phyloP scores from a whole-genome alignment of 2,113 vertebrate species.

The Actenoides lindsayi region DNA sequence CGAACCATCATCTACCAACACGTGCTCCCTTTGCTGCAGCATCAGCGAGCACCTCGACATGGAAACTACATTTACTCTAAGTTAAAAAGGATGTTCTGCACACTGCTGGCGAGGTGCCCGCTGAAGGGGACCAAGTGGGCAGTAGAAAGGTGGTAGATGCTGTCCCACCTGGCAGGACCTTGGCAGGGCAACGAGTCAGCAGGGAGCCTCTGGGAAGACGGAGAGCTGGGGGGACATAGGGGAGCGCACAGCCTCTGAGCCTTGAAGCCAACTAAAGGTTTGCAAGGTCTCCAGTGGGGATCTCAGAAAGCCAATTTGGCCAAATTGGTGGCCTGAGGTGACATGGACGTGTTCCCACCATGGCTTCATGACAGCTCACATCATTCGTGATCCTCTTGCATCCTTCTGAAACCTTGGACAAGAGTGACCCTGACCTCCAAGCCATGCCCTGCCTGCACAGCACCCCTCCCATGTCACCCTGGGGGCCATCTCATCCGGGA shows the following conservation, averaged over 20 bases:
- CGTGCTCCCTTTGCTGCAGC: background rate
- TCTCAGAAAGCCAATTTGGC: background rate
- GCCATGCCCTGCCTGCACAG: background rate
- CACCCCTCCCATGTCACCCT: background rate
- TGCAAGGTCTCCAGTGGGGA: background rate
- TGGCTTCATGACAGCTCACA: background rate
- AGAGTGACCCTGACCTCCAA: background rate
- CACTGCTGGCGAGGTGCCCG: fast-evolving
- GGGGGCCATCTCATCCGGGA: fast-evolving
- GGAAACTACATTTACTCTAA: slow-evolving; percentile 62
- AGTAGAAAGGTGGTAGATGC: background rate
- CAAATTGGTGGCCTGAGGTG: background rate
- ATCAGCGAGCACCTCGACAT: background rate
- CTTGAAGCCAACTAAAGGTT: background rate
- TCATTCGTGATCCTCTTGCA: fast-evolving
- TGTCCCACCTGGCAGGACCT: background rate
- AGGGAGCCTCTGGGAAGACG: background rate
- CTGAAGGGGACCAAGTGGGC: background rate
- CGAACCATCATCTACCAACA: background rate
- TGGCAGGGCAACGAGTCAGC: background rate
- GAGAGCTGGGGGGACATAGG: background rate
- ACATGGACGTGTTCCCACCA: background rate
- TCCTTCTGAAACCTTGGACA: background rate
- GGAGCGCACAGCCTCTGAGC: fast-evolving
- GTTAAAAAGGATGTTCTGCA: slow-evolving; percentile 47